phyloP scores from a whole-genome alignment of 2,797 vertebrate species.

The Scarus forsteni region DNA sequence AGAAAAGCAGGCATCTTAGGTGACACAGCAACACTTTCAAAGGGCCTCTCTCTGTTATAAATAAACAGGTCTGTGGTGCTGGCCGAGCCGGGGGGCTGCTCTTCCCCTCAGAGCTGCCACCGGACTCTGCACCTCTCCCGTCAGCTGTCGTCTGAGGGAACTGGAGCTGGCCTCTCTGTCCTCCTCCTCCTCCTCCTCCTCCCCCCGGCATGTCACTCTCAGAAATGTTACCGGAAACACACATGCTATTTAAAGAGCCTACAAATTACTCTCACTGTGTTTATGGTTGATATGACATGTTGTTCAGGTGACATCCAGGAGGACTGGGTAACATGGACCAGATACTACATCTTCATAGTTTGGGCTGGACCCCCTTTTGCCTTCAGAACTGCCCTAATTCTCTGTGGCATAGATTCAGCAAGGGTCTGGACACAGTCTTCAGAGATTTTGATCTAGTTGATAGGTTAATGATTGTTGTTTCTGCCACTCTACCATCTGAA shows the following conservation, averaged over 20 bases:
- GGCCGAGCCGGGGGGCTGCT: conserved; percentile 38
- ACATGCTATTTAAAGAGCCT: conserved; percentile 56
- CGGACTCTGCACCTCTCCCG: conserved; percentile 62
- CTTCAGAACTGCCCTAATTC: too few relatives aligned
- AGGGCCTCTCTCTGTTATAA: conserved; percentile 77
- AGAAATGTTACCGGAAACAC: conserved; percentile 81
- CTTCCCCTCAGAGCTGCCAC: conserved; percentile 54
- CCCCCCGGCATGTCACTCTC: conserved; percentile 47
- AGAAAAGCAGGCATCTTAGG: conserved; percentile 66
- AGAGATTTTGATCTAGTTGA: too few relatives aligned
- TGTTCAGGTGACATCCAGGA: conserved; percentile 18
- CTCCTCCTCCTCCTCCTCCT: conserved; percentile 10
- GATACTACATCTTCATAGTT: too few relatives aligned
- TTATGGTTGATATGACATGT: conserved; percentile 52
- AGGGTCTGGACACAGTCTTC: too few relatives aligned
- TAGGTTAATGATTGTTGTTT: too few relatives aligned
- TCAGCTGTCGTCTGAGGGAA: conserved; percentile 87
- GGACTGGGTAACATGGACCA: too few relatives aligned
- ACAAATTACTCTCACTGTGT: conserved; percentile 41
- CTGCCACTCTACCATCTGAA: too few relatives aligned
- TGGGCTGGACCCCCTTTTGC: too few relatives aligned
- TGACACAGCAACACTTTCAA: conserved; percentile 64
- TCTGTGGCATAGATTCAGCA: too few relatives aligned
- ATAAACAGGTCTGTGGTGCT: conserved; percentile 69
- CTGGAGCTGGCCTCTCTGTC: conserved; percentile 55